Evolutionary conservation across 64 coral and sea anemone genomes (phyloP).

Genomic region (Stylophora pistillata): DNA sequence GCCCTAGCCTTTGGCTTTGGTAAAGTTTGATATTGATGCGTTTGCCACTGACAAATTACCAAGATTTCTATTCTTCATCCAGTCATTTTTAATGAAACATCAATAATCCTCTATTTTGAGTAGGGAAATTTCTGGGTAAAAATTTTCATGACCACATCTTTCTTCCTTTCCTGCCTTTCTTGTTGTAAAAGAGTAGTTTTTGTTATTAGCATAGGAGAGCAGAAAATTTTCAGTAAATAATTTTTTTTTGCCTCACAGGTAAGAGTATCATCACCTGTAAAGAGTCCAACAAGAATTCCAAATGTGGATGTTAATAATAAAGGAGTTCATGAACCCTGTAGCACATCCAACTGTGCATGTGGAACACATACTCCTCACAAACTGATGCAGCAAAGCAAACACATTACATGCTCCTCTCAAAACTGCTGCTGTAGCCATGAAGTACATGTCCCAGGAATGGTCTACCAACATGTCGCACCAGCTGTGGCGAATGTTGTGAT

Average conservation of each 20-base stretch:
- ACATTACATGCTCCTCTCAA: conserved; percentile 1
- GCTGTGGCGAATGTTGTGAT: conserved; percentile 52
- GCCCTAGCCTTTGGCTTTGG: no score
- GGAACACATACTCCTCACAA: conserved; percentile 36
- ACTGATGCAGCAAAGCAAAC: conserved; percentile 37
- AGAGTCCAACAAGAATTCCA: conserved; percentile 24
- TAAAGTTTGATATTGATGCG: no score
- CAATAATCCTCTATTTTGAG: no score
- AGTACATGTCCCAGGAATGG: conserved; percentile 46
- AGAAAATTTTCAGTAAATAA: neutral
- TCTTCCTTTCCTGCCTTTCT: no score
- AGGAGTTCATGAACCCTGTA: conserved; percentile 35
- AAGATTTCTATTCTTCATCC: no score
- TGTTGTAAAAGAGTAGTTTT: no score
- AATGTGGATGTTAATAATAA: conserved; percentile 28
- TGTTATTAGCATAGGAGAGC: no score
- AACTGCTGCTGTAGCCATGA: conserved; percentile 78
- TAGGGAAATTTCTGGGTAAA: no score
- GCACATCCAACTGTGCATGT: conserved; percentile 30
- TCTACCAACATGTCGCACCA: conserved; percentile 75
- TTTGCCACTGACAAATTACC: no score
- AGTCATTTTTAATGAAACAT: no score
- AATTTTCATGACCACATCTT: no score
- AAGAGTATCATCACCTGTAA: conserved; percentile 2
- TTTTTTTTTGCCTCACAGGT: conserved; percentile 1